These are phyloP conservation scores for Anthopleura xanthogrammica DNA, from an alignment of 92 coral and sea anemone species.

Conservation along the genomic window DNA sequence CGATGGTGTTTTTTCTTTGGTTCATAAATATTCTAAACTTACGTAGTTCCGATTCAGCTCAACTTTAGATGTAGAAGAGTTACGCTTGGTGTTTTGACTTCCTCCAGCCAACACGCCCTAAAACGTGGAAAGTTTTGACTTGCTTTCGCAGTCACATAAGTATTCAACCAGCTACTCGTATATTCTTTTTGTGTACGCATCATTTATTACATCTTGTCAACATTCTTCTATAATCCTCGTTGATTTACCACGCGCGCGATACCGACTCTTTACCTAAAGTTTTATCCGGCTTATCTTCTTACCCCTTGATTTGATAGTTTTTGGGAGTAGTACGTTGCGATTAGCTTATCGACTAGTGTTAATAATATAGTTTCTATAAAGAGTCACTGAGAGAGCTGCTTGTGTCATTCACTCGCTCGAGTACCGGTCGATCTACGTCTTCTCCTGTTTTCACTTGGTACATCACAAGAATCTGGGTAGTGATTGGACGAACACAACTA, in stretches of 20 bases:
- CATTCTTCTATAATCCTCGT: neutral
- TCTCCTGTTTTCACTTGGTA: neutral
- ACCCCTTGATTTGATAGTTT: neutral
- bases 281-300: neutral
- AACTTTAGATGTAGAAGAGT: no score
- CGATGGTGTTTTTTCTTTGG: no score
- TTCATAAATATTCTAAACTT: no score
- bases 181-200: neutral
- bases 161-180: no score
- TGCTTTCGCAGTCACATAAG: no score
- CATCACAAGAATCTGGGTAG: neutral
- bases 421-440: neutral
- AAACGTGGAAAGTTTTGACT: no score
- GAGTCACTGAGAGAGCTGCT: neutral
- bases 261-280: neutral
- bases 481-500: neutral
- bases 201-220: neutral
- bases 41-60: no score
- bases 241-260: neutral
- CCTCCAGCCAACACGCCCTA: no score
- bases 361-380: neutral
- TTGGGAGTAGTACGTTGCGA: neutral
- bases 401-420: neutral
- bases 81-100: no score
- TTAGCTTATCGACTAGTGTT: neutral